Percentiles rank a stretch among this genome's conserved stretches.
Conservation (phyloP, 2,797 vertebrate species). For the Intellagama lesueurii region DNA sequence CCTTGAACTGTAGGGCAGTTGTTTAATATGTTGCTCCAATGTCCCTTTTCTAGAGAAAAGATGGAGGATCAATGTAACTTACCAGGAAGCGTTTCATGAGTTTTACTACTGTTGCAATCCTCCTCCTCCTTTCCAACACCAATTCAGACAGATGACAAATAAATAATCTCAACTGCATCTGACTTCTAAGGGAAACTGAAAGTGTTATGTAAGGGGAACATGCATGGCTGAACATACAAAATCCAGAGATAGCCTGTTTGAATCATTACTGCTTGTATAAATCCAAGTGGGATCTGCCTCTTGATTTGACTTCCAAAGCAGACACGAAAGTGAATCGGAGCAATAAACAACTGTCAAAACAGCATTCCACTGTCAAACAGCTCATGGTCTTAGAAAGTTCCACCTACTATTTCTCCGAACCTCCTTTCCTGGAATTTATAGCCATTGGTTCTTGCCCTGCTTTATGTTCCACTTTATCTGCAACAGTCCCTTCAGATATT, state of each 20-base stretch:
- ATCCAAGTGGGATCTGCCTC: not conserved
- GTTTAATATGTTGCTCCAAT: not conserved
- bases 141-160: not conserved
- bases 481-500: not conserved
- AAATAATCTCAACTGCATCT: constrained; percentile 1
- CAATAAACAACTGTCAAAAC: constrained; percentile 19
- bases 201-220: not conserved
- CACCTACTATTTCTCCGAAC: not conserved
- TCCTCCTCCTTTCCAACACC: not conserved
- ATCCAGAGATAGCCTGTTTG: not conserved
- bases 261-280: constrained; percentile 9
- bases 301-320: not conserved
- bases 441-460: not conserved
- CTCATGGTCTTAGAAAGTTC: not conserved
- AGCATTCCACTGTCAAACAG: not conserved
- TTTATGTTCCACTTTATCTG: not conserved
- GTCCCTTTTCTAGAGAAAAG: not conserved
- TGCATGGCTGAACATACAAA: not conserved
- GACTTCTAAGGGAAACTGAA: not conserved
- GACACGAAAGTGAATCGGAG: not conserved
- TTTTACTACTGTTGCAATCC: not conserved
- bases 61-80: not conserved
- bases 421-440: not conserved
- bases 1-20: not conserved
- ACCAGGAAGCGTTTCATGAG: not conserved